A percentile compares a stretch with the other conserved stretches of the same genome.
Conservation (phyloP, 92 coral and sea anemone species). For the Palythoa grandiflora region DNA sequence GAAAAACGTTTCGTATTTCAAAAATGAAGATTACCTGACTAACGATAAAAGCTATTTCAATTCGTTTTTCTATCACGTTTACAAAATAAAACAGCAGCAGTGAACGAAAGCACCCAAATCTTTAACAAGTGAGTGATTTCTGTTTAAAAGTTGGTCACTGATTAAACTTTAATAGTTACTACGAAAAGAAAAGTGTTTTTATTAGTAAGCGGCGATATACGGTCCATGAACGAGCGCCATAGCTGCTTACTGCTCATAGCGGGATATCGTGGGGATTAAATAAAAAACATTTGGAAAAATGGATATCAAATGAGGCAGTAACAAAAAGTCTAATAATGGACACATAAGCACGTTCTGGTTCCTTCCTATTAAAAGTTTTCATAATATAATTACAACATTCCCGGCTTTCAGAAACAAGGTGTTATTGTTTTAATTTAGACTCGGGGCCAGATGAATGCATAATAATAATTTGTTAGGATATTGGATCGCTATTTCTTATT, state of each 20-base stretch:
- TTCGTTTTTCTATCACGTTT: neutral
- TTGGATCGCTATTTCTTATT: constrained; percentile 47
- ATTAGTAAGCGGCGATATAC: neutral
- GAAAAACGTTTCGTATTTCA: constrained; percentile 37
- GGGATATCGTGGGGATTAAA: neutral
- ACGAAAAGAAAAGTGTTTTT: neutral
- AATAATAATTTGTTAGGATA: constrained; percentile 44
- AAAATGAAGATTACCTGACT: constrained; percentile 12
- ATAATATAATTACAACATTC: constrained; percentile 45
- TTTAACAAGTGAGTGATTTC: neutral
- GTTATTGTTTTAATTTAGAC: constrained; percentile 49
- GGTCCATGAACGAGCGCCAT: neutral
- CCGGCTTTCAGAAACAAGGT: constrained; percentile 43
- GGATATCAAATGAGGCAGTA: constrained; percentile 46
- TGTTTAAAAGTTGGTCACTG: neutral
- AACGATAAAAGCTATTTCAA: neutral
- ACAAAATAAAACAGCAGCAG: neutral
- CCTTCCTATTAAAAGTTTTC: constrained; percentile 50
- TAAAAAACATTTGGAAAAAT: constrained; percentile 27
- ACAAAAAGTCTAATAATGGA: constrained; percentile 34
- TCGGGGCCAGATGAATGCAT: constrained; percentile 35
- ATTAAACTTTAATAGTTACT: neutral
- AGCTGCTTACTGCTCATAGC: constrained; percentile 20
- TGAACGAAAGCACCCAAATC: neutral
- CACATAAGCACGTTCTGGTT: constrained; percentile 11